Evolutionary conservation across 2,113 vertebrate genomes (phyloP).

Genomic region (Pelmatolapia mariae): DNA sequence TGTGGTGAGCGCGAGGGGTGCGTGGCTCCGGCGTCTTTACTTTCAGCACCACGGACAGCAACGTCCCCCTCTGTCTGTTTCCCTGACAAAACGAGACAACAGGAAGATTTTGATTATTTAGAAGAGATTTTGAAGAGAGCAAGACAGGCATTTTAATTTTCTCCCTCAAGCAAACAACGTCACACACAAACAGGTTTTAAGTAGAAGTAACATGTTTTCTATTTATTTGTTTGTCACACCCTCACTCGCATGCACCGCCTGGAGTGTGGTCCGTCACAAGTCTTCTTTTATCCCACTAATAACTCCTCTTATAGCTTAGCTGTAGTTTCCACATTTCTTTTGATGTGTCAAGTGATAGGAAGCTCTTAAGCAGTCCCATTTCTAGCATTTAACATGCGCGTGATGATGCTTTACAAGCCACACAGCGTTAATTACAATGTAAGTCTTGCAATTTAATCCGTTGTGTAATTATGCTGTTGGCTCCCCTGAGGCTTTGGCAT

Average conservation of each 20-base stretch:
- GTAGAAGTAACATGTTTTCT: background rate
- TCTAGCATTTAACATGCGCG: conserved; percentile 18
- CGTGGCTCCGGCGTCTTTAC: background rate
- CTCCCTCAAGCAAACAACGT: background rate
- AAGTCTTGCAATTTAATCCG: conserved; percentile 59
- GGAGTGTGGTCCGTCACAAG: background rate
- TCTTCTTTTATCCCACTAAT: conserved; percentile 24
- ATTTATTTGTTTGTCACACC: background rate
- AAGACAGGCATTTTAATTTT: background rate
- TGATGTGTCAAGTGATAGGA: conserved; percentile 27
- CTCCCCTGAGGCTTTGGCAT: conserved; percentile 36
- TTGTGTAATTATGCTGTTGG: conserved; percentile 52
- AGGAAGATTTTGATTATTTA: background rate
- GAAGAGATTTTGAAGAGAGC: background rate
- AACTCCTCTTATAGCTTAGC: background rate
- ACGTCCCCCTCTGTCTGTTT: background rate
- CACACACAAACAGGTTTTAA: background rate
- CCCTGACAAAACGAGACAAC: background rate
- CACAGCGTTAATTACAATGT: conserved; percentile 48
- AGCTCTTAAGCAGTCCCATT: conserved; percentile 15
- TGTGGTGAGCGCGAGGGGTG: background rate
- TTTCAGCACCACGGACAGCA: conserved; percentile 55
- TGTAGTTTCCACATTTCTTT: background rate
- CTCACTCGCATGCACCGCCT: background rate
- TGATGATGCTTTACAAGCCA: conserved; percentile 33